Conservation (phyloP, 2,113 vertebrate genomes). For the Cacatua alba region DNA sequence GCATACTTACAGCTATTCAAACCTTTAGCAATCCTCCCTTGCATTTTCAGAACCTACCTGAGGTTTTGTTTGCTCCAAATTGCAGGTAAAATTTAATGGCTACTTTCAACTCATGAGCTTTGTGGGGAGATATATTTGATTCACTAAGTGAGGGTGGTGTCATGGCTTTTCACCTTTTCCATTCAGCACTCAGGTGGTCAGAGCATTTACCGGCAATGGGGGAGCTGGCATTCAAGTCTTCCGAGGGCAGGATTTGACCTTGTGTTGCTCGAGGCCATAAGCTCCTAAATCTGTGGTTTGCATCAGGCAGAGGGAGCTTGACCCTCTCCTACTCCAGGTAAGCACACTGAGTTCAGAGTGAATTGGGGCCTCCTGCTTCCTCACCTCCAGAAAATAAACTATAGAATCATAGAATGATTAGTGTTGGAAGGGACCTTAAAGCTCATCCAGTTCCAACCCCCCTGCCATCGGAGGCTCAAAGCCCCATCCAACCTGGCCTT, state of each 20-base stretch:
- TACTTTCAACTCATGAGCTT: background rate
- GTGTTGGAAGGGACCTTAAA: background rate
- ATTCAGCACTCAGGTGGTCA: background rate
- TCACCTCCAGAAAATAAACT: background rate
- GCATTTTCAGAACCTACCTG: background rate
- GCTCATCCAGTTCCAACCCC: background rate
- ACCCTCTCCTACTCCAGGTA: background rate
- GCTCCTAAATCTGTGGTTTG: background rate
- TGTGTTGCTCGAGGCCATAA: accelerated
- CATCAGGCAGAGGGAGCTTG: background rate
- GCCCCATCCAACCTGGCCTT: background rate
- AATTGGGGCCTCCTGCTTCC: background rate
- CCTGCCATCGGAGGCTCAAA: background rate
- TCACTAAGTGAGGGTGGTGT: background rate
- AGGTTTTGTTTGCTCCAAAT: background rate
- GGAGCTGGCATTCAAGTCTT: background rate
- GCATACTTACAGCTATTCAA: background rate
- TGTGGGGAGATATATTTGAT: background rate
- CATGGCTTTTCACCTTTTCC: background rate
- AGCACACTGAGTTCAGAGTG: background rate
- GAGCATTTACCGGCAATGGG: background rate
- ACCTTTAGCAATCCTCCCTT: background rate
- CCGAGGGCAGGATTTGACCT: background rate
- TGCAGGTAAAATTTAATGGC: background rate
- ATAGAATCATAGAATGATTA: background rate